Conservation (phyloP, 2,888 invertebrate genomes). For the Thyatira batis region DNA sequence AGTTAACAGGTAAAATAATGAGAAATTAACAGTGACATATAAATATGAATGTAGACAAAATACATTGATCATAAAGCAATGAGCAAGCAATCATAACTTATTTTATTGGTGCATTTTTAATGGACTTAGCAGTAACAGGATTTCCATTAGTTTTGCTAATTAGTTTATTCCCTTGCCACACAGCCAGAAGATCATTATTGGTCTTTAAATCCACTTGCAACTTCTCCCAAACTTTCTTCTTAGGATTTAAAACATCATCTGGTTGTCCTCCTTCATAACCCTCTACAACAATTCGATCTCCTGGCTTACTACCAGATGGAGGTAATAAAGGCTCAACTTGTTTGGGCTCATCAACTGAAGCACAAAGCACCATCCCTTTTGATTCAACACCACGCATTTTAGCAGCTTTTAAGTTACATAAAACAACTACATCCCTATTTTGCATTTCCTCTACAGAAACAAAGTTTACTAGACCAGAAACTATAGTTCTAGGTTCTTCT, state of each 20-base stretch:
- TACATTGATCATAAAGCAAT: conserved; percentile 3
- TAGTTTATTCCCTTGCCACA: conserved; percentile 93
- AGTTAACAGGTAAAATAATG: too few species aligned
- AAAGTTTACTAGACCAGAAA: conserved; percentile 96
- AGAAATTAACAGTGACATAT: conserved; percentile 10
- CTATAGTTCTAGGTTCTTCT: conserved; percentile 85
- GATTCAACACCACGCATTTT: conserved; percentile 97
- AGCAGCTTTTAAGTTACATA: conserved; percentile 98
- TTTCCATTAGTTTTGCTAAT: conserved; percentile 88
- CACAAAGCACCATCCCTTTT: conserved; percentile 96
- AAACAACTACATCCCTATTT: conserved; percentile 93
- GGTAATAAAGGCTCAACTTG: conserved; percentile 93
- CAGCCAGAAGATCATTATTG: conserved; percentile 86
- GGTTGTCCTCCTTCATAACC: conserved; percentile 90
- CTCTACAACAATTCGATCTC: conserved; percentile 92
- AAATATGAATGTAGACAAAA: conserved; percentile 15
- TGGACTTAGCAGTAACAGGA: conserved; percentile 86
- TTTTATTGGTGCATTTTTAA: conserved; percentile 93
- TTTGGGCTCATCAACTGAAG: conserved; percentile 89
- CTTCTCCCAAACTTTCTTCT: conserved; percentile 99
- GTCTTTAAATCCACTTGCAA: conserved; percentile 90
- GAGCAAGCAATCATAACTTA: conserved; percentile 49
- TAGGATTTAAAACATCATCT: conserved; percentile 94
- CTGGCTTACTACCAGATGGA: conserved; percentile 88
- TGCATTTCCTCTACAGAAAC: conserved; percentile 95